Evolutionary conservation across 1,140 invertebrate species (phyloP).

Genomic region (Stenopsyche tienmushanensis): DNA sequence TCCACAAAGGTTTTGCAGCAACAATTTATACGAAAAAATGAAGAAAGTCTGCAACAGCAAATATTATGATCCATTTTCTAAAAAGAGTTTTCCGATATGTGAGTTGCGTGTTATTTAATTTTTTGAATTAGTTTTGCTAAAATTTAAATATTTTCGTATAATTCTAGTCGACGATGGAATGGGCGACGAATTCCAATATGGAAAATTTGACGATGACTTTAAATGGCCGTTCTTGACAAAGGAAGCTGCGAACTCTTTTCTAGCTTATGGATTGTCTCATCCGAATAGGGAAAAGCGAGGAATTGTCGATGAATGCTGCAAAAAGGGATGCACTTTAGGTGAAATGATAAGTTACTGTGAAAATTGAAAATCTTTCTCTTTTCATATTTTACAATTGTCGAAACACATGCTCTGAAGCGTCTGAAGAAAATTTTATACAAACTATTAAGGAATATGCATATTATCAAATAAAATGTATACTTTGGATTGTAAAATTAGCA

Average conservation of each 20-base stretch:
- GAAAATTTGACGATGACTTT: background rate
- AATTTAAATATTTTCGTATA: background rate
- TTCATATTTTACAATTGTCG: background rate
- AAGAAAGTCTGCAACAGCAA: background rate
- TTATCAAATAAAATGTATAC: background rate
- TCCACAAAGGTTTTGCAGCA: background rate
- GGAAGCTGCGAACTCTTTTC: background rate
- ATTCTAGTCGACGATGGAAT: background rate
- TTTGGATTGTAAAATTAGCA: background rate
- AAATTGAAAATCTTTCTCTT: no score
- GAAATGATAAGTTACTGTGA: slow-evolving; percentile 28
- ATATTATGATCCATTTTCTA: background rate
- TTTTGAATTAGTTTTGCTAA: background rate
- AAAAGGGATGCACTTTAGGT: slow-evolving; percentile 36
- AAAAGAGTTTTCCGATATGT: background rate
- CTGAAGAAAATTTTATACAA: background rate
- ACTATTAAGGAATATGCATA: background rate
- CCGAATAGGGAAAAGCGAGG: background rate
- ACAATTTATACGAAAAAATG: background rate
- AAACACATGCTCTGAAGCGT: background rate
- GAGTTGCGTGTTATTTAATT: background rate
- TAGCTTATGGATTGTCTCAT: background rate
- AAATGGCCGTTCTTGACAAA: slow-evolving; percentile 11
- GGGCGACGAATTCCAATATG: slow-evolving; percentile 2
- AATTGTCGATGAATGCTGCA: slow-evolving; percentile 33